These are phyloP conservation scores for Cavia porcellus DNA, from an alignment of 2,113 vertebrate genomes.

Conservation along the genomic window DNA sequence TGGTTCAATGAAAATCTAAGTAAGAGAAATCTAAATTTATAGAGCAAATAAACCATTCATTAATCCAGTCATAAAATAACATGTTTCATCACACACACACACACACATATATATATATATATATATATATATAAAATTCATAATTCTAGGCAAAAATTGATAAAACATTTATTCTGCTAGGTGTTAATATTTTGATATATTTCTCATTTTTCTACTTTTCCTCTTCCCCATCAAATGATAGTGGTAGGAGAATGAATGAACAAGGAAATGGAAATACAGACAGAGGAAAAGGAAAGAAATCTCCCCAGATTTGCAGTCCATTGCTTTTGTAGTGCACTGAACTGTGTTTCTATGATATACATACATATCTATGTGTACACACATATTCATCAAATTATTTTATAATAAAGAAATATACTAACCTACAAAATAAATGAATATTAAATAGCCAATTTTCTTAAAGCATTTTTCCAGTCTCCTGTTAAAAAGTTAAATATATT, in stretches of 20 bases:
- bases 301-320: neutral
- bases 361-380: neutral
- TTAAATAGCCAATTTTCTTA: neutral
- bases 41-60: neutral
- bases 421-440: neutral
- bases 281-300: neutral
- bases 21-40: slow-evolving; percentile 6
- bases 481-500: neutral
- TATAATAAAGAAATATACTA: slow-evolving; percentile 7
- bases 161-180: neutral
- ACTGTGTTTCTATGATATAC: neutral
- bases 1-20: slow-evolving; percentile 22
- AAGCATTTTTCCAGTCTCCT: neutral
- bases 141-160: neutral
- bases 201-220: neutral
- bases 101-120: too few species aligned
- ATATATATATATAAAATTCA: neutral
- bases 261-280: neutral
- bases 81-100: neutral
- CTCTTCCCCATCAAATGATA: neutral
- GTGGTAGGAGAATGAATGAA: neutral
- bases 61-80: slow-evolving; percentile 4
- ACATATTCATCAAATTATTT: neutral
- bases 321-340: neutral
- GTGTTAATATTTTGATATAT: neutral